Base-by-base conservation (phyloP, 1,140 invertebrate genomes). In the Leptestheria dahalacensis region DNA sequence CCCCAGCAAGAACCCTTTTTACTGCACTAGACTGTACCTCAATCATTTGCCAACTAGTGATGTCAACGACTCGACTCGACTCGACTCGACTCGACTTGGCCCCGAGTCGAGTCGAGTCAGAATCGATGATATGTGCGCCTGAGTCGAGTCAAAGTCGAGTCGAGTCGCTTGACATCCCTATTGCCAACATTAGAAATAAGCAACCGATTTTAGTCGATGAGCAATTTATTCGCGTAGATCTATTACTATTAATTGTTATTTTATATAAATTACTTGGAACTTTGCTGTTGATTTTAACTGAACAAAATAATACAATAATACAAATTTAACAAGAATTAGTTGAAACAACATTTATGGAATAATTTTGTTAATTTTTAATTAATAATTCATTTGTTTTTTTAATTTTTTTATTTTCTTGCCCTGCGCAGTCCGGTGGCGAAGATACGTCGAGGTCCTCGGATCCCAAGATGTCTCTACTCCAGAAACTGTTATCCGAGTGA, bases 401-500 rank as follows among this genome's bases (percentile, higher is more conserved):
- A 41, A 41, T 59, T 59, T 59, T 62, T 62, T 62, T 51, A 62
- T 46, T 63, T 26, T 64, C 57, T 63, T 76, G n/a, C n/a, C n/a
- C n/a, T 76, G 20, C 47, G 9, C 79, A 84, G 82, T 83, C 69
- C 83, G 79, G 78, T 83, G 80, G 82, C 80, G 82, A 83, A 78
- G 83, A 82, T 76, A 77, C 72, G 64, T 75, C 72, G 65, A 70
- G 72, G 65, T 76, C 76, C 76, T 77, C 78, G 79, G 80, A 81
- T 78, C 76, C 77, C 67, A 83, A 82, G 68, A 65, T 64, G 52
- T 81, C 82, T 59, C 74, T 85, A 69, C 75, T 86, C 66, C 83
- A 85, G 75, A 84, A 85, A 71, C 74, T 85, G 68, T 72, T 86
- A 67, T 86, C 83, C 64, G 83, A 85, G 77, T 85, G 80, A 82